phyloP scores from a whole-genome alignment of 2,113 vertebrate species.

The Puma concolor region DNA sequence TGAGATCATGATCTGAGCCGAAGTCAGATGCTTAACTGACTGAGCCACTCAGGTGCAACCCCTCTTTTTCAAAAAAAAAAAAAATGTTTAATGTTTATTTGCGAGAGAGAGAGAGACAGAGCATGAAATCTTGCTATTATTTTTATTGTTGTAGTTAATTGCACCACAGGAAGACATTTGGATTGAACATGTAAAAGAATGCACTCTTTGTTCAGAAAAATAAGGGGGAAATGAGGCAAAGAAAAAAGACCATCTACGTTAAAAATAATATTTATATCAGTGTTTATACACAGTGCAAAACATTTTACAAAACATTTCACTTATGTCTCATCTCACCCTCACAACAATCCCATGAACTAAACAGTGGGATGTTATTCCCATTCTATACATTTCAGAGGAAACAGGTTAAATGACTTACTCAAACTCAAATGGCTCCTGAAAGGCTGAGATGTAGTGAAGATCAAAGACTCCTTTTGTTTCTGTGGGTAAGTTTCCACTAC shows the following conservation, averaged over 20 bases:
- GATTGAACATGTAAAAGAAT: background rate
- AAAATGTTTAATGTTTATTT: no score
- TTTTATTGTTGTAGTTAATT: constrained; percentile 3
- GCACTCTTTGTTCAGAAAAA: background rate
- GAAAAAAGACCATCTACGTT: background rate
- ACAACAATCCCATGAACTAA: background rate
- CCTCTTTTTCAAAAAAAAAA: no score
- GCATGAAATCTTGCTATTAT: background rate
- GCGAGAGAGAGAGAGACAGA: no score
- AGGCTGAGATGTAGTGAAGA: background rate
- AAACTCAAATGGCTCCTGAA: background rate
- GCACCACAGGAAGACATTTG: background rate
- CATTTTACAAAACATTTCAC: background rate
- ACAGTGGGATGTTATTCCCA: background rate
- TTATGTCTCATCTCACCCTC: background rate
- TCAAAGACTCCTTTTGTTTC: background rate
- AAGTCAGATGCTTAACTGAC: no score
- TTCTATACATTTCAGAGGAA: background rate
- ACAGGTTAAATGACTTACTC: background rate
- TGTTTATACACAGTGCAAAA: background rate
- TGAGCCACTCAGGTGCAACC: no score
- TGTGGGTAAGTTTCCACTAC: background rate
- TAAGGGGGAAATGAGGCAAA: background rate
- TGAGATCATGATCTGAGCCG: no score
- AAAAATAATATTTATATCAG: background rate